phyloP scores from a whole-genome alignment of 1,140 invertebrate species.

The Papilio polyxenes region DNA sequence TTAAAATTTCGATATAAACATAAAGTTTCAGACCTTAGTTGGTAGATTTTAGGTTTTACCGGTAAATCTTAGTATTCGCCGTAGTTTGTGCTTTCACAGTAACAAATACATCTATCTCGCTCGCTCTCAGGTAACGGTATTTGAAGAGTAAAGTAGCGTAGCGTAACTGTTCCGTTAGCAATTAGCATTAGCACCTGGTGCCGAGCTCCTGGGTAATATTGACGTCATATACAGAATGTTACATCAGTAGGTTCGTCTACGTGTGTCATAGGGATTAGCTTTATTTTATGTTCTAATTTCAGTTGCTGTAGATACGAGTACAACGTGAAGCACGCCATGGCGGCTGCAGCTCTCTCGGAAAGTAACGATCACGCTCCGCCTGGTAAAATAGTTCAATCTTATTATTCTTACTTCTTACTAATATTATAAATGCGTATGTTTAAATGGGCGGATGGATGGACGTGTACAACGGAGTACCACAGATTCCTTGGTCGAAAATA shows the following conservation, averaged over 20 bases:
- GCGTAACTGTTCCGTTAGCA: background rate
- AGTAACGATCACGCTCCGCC: background rate
- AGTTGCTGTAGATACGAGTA: background rate
- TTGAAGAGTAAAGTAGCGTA: background rate
- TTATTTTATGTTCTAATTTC: background rate
- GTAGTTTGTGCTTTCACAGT: no score
- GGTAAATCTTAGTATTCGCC: no score
- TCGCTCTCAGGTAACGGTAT: background rate
- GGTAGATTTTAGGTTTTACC: no score
- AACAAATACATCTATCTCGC: background rate
- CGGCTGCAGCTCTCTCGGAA: background rate
- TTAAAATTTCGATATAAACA: no score
- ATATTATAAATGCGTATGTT: no score
- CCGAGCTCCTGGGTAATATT: background rate
- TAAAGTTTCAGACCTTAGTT: no score
- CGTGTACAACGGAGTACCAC: no score
- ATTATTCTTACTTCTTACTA: no score
- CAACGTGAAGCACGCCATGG: background rate
- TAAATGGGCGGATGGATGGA: no score
- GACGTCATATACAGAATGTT: background rate
- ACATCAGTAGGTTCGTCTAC: background rate
- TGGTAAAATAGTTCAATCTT: slow-evolving; percentile 9
- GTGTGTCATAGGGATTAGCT: background rate
- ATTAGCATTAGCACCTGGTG: background rate
- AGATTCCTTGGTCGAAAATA: no score